A percentile compares a stretch with the other conserved stretches of the same genome.
These are phyloP conservation scores for Rhynchonema sp. DNA, from an alignment of 2,888 invertebrate genomes.

Conservation along the genomic window DNA sequence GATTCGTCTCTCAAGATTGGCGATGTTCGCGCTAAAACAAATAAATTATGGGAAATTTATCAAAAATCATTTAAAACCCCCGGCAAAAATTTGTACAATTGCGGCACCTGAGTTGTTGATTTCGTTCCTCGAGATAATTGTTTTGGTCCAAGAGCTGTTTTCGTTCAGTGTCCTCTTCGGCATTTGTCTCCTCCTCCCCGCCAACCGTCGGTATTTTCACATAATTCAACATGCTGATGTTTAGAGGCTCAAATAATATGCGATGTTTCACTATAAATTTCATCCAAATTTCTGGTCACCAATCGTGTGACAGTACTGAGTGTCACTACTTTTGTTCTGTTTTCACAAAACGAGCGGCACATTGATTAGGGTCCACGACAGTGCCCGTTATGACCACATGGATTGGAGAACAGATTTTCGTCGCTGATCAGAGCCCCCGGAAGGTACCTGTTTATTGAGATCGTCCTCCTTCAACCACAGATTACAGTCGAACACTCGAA, in stretches of 20 bases:
- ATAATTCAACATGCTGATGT: conserved; percentile 87
- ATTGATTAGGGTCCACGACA: too few species aligned
- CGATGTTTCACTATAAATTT: too few species aligned
- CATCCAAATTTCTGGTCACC: too few species aligned
- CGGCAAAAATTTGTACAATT: too few species aligned
- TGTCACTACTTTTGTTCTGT: too few species aligned
- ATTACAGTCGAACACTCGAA: conserved; percentile 94
- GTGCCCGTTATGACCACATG: too few species aligned
- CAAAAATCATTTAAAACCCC: too few species aligned
- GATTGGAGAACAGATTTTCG: too few species aligned
- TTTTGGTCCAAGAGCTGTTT: conserved; percentile 77
- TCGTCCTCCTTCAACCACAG: conserved; percentile 72
- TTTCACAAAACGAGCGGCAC: too few species aligned
- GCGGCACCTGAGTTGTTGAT: conserved; percentile 74
- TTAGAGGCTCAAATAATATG: conserved; percentile 14
- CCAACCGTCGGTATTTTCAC: conserved; percentile 34
- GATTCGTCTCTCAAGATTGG: conserved; percentile 77
- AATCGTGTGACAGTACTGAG: too few species aligned
- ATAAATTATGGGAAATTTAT: neutral
- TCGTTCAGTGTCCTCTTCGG: conserved; percentile 8
- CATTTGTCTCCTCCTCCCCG: conserved; percentile 5
- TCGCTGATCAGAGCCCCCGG: neutral
- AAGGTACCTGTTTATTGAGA: conserved; percentile 31
- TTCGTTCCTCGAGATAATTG: conserved; percentile 92
- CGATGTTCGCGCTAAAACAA: conserved; percentile 32